phyloP scores from a whole-genome alignment of 30 jellyfish, hydroid and myxozoan genomes.

The Chironex yamaguchii region DNA sequence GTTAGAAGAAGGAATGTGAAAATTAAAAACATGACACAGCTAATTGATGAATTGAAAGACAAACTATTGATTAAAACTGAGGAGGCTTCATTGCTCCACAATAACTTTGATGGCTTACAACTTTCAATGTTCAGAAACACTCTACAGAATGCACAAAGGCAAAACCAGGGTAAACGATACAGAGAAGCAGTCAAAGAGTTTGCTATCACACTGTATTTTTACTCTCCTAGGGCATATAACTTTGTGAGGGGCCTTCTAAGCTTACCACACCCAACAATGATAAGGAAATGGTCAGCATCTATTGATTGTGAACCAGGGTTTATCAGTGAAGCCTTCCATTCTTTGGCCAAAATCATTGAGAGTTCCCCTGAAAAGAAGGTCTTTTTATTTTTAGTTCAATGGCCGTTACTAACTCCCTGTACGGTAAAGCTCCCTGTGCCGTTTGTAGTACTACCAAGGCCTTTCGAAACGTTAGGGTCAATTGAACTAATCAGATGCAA shows the following conservation, averaged over 20 bases:
- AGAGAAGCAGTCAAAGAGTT: conserved; percentile 35
- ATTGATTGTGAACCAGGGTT: conserved; percentile 60
- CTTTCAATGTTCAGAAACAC: conserved; percentile 26
- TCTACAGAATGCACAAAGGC: conserved; percentile 3
- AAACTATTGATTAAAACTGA: conserved; percentile 29
- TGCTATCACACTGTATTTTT: conserved; percentile 37
- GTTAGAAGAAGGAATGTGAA: conserved; percentile 29
- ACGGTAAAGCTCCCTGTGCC: no score
- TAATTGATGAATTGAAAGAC: conserved; percentile 16
- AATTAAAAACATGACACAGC: conserved; percentile 20
- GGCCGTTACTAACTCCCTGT: no score
- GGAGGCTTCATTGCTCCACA: conserved; percentile 44
- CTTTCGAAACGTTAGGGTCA: no score
- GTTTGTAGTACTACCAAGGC: no score
- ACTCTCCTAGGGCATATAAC: conserved; percentile 54
- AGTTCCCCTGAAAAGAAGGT: conserved; percentile 25
- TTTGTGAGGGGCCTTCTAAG: conserved; percentile 41
- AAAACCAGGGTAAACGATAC: not conserved
- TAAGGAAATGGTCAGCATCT: conserved; percentile 65
- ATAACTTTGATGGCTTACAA: conserved; percentile 37
- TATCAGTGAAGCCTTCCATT: conserved; percentile 19
- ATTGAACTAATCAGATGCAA: no score
- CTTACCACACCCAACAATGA: conserved; percentile 65
- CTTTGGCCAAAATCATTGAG: not conserved
- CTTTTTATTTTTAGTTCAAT: no score